A percentile compares a stretch with the other conserved stretches of the same genome.
Evolutionary conservation across 2,113 vertebrate genomes (phyloP).

Genomic region (Apteryx mantelli): DNA sequence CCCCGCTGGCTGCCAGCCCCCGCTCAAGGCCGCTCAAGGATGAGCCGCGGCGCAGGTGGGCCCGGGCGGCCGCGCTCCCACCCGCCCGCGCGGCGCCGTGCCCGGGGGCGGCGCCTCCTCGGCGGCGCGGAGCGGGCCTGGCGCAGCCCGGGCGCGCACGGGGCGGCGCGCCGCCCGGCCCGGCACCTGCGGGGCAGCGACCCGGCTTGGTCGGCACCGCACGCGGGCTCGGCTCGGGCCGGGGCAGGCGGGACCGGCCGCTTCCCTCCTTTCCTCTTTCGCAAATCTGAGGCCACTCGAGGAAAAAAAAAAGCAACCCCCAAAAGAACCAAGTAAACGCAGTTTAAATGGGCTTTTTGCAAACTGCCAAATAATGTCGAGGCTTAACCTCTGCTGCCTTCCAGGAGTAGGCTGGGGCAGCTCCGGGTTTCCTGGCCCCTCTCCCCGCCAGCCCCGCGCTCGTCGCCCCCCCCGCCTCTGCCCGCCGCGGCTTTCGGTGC

Average conservation of each 20-base stretch:
- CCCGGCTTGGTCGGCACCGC: too few relatives aligned
- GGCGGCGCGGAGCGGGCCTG: background rate
- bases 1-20: background rate
- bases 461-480: background rate
- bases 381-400: background rate
- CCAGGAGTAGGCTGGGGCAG: background rate
- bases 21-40: constrained; percentile 17
- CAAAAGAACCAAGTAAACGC: background rate
- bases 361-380: background rate
- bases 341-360: background rate
- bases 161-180: background rate
- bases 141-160: background rate
- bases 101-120: background rate
- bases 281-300: background rate
- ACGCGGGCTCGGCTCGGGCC: too few relatives aligned
- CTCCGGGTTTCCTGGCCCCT: background rate
- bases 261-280: background rate
- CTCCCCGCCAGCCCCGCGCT: too few relatives aligned
- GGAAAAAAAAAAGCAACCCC: accelerated
- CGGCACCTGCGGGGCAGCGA: background rate
- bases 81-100: background rate
- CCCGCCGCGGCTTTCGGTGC: background rate
- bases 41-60: constrained; percentile 43
- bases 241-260: background rate
- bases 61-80: background rate